A percentile compares a stretch with the other conserved stretches of the same genome.
phyloP scores from a whole-genome alignment of 2,113 vertebrate species.

The Tachysurus vachellii region DNA sequence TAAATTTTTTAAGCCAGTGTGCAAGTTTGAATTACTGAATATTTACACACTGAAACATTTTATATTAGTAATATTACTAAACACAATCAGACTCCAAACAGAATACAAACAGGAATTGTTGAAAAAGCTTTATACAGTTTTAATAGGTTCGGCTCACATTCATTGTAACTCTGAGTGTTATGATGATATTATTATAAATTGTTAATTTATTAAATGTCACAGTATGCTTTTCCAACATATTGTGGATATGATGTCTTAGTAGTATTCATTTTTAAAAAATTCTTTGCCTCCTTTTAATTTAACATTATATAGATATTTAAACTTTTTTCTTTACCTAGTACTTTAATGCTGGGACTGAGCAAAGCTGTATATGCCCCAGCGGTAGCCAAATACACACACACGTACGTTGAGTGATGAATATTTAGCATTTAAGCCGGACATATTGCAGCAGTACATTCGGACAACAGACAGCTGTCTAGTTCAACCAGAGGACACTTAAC shows the following conservation, averaged over 20 bases:
- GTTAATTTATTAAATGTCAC: neutral
- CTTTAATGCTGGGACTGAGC: neutral
- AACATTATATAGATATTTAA: neutral
- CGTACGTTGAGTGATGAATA: conserved; percentile 26
- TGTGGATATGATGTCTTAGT: neutral
- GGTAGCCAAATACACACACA: conserved; percentile 8
- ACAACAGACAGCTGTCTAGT: conserved; percentile 51
- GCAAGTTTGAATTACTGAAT: neutral
- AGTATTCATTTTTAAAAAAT: neutral
- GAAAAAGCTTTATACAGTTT: neutral
- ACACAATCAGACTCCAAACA: neutral
- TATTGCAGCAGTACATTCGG: conserved; percentile 34
- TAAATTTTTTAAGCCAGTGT: neutral
- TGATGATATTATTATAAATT: neutral
- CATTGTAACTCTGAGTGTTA: neutral
- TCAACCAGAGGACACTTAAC: conserved; percentile 44
- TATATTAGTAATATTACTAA: neutral
- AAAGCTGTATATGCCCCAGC: neutral
- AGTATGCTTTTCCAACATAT: neutral
- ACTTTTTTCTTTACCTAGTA: neutral
- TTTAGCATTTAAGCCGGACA: conserved; percentile 25
- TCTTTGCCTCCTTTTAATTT: neutral
- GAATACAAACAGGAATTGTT: neutral
- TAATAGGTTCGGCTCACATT: neutral
- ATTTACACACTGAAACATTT: neutral